Evolutionary conservation across 1,140 invertebrate genomes (phyloP).

Genomic region (Paralvinella palmiformis): DNA sequence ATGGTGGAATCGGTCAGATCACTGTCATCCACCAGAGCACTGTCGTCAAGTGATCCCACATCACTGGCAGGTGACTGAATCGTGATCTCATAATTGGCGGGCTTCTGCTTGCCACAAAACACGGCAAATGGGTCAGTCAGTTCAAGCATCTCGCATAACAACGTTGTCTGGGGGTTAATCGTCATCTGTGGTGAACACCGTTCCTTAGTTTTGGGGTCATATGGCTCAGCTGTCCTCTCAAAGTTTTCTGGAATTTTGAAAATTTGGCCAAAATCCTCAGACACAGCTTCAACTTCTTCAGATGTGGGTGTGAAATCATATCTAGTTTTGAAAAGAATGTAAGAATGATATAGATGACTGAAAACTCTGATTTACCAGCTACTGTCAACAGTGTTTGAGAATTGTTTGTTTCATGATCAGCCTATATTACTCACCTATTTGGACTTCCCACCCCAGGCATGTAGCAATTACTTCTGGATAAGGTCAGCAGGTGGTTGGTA

Average conservation of each 20-base stretch:
- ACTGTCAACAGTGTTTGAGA: too few relatives aligned
- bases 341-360: not conserved
- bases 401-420: too few relatives aligned
- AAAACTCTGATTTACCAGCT: too few relatives aligned
- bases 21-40: not conserved
- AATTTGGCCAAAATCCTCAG: not conserved
- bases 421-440: not conserved
- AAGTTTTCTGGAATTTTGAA: conserved; percentile 8
- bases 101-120: not conserved
- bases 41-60: not conserved
- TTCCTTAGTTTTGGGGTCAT: not conserved
- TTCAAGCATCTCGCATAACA: conserved; percentile 13
- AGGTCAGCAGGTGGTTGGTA: conserved; percentile 81
- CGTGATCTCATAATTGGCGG: not conserved
- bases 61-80: not conserved
- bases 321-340: not conserved
- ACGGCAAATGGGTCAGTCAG: conserved; percentile 11
- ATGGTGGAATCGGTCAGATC: conserved; percentile 1
- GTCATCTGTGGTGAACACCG: not conserved
- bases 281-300: not conserved
- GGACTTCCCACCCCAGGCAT: conserved; percentile 47
- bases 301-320: conserved; percentile 8
- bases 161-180: conserved; percentile 12
- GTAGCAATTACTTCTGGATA: conserved; percentile 63
- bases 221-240: not conserved